These are phyloP conservation scores for Centropus bengalensis DNA, from an alignment of 2,113 vertebrate species.

Conservation along the genomic window DNA sequence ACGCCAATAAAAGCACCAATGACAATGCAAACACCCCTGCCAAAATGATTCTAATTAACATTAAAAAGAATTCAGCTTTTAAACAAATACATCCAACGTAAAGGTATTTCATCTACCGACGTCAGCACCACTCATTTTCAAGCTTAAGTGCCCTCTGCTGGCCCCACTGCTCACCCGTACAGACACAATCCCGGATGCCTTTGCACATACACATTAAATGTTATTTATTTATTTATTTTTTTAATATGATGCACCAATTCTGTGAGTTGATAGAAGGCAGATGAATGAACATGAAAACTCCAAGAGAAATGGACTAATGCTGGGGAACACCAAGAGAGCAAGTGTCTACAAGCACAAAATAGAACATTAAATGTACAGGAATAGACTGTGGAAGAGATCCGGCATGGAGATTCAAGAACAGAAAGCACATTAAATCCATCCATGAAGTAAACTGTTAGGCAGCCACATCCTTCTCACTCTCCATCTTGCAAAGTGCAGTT, in stretches of 20 bases:
- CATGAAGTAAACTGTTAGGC: neutral
- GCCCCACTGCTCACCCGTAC: conserved; percentile 46
- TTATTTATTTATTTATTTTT: neutral
- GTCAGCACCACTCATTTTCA: conserved; percentile 27
- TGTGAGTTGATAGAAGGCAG: neutral
- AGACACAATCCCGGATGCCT: conserved; percentile 31
- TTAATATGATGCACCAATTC: neutral
- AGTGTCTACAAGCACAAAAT: neutral
- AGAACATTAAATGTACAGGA: neutral
- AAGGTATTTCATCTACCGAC: conserved; percentile 13
- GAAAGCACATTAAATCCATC: neutral
- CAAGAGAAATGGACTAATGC: rapidly evolving
- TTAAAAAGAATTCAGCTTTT: conserved; percentile 30
- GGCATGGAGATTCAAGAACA: neutral
- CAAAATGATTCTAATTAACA: conserved; percentile 22
- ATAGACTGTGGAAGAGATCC: neutral
- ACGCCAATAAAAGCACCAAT: conserved; percentile 32
- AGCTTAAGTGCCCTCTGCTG: conserved; percentile 63
- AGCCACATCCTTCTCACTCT: neutral
- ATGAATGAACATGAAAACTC: neutral
- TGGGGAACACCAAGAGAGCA: neutral
- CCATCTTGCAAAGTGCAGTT: neutral
- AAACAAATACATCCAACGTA: neutral
- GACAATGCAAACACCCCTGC: conserved; percentile 13
- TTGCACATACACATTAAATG: neutral